These are phyloP conservation scores for Ophonus ardosiacus DNA, from an alignment of 2,888 invertebrate species.

Conservation along the genomic window DNA sequence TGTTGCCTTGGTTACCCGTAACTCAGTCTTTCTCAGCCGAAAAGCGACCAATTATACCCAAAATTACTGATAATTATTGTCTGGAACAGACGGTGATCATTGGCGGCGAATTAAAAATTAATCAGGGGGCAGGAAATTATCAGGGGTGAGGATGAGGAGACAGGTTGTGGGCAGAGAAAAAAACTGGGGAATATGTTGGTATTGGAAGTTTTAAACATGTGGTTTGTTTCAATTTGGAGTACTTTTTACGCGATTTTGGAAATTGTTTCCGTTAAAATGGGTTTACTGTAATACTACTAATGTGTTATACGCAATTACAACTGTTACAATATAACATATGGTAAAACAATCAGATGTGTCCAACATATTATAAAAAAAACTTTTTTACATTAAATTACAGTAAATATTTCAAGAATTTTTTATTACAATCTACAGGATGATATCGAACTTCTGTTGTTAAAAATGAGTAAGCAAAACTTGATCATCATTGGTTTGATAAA, in stretches of 20 bases:
- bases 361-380: too few relatives aligned
- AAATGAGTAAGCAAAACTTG: too few relatives aligned
- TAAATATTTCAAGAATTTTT: too few relatives aligned
- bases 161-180: not conserved
- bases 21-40: not conserved
- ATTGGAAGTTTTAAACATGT: not conserved
- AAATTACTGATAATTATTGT: slow-evolving; percentile 52
- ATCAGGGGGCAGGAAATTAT: slow-evolving; percentile 68
- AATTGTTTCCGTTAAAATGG: not conserved
- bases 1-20: not conserved
- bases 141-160: slow-evolving; percentile 21
- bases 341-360: not conserved
- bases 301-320: not conserved
- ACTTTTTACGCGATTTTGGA: not conserved
- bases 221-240: slow-evolving; percentile 5
- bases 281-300: not conserved
- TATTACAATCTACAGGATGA: too few relatives aligned
- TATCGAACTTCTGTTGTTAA: too few relatives aligned
- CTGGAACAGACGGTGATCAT: slow-evolving; percentile 70
- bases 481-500: too few relatives aligned
- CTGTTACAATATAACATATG: not conserved
- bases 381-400: too few relatives aligned
- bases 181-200: not conserved
- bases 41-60: slow-evolving; percentile 54
- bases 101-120: slow-evolving; percentile 73